phyloP scores from a whole-genome alignment of 2,113 vertebrate species.

The Oncorhynchus gorbuscha region DNA sequence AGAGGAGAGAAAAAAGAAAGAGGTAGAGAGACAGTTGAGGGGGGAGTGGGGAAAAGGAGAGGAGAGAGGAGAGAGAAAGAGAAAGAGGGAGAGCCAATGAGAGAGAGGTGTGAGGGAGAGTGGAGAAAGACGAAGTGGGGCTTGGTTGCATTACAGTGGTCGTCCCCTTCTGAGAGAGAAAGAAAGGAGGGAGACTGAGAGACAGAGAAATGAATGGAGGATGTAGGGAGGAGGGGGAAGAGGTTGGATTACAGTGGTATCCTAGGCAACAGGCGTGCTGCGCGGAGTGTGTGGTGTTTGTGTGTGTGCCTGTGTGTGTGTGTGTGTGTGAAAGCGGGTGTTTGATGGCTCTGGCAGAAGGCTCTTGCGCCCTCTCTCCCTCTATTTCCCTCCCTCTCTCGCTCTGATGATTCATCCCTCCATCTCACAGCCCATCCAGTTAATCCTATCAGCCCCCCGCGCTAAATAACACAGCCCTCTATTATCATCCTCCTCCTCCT shows the following conservation, averaged over 20 bases:
- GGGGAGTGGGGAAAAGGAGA: not conserved
- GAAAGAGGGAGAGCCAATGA: not conserved
- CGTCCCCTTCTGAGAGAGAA: not conserved
- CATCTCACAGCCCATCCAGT: slow-evolving; percentile 2
- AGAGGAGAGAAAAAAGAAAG: not conserved
- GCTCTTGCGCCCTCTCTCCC: not conserved
- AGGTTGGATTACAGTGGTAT: slow-evolving; percentile 2
- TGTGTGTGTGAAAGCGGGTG: slow-evolving; percentile 9
- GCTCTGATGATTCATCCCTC: slow-evolving; percentile 1
- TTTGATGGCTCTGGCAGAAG: slow-evolving; percentile 11
- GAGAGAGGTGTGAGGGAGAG: not conserved
- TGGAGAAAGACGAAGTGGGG: not conserved
- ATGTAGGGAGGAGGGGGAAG: not conserved
- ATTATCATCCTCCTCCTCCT: not conserved
- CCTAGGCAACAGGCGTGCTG: slow-evolving; percentile 4
- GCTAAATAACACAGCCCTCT: slow-evolving; percentile 4
- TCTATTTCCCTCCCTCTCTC: not conserved
- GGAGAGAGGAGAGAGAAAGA: not conserved
- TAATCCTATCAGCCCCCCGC: slow-evolving; percentile 8
- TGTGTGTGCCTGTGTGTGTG: slow-evolving; percentile 11
- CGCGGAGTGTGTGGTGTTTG: not conserved
- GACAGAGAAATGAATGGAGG: not conserved
- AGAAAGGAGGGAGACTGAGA: not conserved
- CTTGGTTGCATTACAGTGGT: not conserved
- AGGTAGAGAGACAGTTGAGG: not conserved